A percentile compares a stretch with the other conserved stretches of the same genome.
These are phyloP conservation scores for Syrmaticus mikado DNA, from an alignment of 2,113 vertebrate species.

Conservation along the genomic window DNA sequence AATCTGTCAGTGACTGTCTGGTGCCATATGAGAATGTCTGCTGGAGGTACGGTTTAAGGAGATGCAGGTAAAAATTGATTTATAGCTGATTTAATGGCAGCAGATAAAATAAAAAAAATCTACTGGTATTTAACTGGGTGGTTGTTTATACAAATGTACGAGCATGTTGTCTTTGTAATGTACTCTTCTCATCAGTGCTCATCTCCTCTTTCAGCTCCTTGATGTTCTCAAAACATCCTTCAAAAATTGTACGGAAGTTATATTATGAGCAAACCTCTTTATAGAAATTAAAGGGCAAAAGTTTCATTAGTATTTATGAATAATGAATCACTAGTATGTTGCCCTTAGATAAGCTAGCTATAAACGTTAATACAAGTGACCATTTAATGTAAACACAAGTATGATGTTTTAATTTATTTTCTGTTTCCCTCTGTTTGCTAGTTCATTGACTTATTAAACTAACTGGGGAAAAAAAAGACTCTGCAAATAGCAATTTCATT, in stretches of 20 bases:
- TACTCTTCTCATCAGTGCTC: background rate
- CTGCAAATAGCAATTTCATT: constrained; percentile 61
- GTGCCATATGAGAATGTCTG: background rate
- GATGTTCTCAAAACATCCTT: background rate
- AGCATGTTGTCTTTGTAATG: rapidly evolving
- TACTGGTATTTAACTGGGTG: background rate
- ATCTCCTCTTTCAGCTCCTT: background rate
- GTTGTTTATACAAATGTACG: background rate
- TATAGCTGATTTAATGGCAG: background rate
- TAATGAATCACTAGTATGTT: background rate
- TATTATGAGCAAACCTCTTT: background rate
- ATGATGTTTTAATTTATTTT: constrained; percentile 46
- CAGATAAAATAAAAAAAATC: background rate
- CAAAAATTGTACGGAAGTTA: background rate
- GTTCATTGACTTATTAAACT: constrained; percentile 40
- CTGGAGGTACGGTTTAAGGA: background rate
- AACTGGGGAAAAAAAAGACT: background rate
- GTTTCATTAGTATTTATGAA: constrained; percentile 25
- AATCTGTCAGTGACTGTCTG: background rate
- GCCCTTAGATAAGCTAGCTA: constrained; percentile 8
- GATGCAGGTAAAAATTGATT: background rate
- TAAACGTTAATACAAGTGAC: constrained; percentile 19
- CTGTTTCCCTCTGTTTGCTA: constrained; percentile 49
- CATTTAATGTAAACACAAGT: constrained; percentile 41
- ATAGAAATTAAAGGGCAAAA: constrained; percentile 26